Conservation (phyloP, 2,888 invertebrate genomes). For the Mylabris sibirica region DNA sequence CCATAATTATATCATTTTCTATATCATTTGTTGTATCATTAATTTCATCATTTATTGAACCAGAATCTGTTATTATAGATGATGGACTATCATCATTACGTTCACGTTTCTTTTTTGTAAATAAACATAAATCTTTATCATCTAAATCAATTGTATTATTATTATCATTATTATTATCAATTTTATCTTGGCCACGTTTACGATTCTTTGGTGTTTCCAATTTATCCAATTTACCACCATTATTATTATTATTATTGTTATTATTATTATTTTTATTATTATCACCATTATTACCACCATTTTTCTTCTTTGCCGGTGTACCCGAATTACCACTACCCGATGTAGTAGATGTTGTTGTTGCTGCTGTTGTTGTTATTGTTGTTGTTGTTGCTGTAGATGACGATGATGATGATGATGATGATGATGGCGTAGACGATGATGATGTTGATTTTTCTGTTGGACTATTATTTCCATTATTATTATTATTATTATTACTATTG, state of each 20-base stretch:
- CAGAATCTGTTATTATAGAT: slow-evolving; percentile 85
- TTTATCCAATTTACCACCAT: slow-evolving; percentile 59
- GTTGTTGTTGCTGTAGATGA: not conserved
- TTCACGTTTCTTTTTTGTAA: slow-evolving; percentile 63
- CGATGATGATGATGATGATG: not conserved
- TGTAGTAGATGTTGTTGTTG: slow-evolving; percentile 40
- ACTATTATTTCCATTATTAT: slow-evolving; percentile 29
- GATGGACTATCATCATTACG: slow-evolving; percentile 72
- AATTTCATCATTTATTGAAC: slow-evolving; percentile 76
- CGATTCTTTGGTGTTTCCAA: slow-evolving; percentile 66
- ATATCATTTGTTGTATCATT: slow-evolving; percentile 60
- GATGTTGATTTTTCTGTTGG: slow-evolving; percentile 44
- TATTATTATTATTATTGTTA: slow-evolving; percentile 61
- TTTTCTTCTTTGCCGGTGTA: slow-evolving; percentile 43
- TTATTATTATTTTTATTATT: slow-evolving; percentile 28
- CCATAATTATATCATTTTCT: slow-evolving; percentile 56
- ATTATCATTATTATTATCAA: slow-evolving; percentile 54
- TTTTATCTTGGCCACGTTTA: slow-evolving; percentile 63
- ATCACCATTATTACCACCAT: slow-evolving; percentile 21
- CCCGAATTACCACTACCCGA: slow-evolving; percentile 13
- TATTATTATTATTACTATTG: slow-evolving; percentile 14
- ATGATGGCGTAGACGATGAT: not conserved
- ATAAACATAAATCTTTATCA: slow-evolving; percentile 62
- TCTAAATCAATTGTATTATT: slow-evolving; percentile 48
- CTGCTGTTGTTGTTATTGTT: slow-evolving; percentile 23